A percentile compares a stretch with the other conserved stretches of the same genome.
phyloP scores from a whole-genome alignment of 2,113 vertebrate species.

The Struthidea cinerea region DNA sequence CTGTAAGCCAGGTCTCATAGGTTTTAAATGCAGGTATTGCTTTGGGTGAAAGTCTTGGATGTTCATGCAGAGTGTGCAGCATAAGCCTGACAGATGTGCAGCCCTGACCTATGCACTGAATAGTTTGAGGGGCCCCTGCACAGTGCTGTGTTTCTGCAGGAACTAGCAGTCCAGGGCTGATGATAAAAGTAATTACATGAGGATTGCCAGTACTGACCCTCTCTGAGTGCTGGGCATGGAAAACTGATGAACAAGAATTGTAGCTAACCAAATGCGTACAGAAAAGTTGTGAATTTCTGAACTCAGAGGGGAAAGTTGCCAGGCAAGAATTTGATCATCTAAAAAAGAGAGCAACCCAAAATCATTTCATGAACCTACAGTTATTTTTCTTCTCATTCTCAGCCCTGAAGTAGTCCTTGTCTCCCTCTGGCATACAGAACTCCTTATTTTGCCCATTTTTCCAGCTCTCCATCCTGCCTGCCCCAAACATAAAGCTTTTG shows the following conservation, averaged over 20 bases:
- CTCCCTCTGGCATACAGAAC: background rate
- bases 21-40: background rate
- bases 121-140: background rate
- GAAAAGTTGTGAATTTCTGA: background rate
- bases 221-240: background rate
- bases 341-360: background rate
- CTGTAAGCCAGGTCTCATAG: background rate
- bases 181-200: background rate
- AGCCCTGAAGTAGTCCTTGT: background rate
- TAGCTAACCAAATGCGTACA: background rate
- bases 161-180: background rate
- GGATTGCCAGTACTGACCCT: background rate
- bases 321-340: background rate
- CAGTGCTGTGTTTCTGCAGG: background rate
- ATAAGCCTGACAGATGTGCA: background rate
- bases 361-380: background rate
- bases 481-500: background rate
- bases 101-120: rapidly evolving
- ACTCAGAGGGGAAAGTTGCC: background rate
- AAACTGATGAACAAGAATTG: background rate
- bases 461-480: background rate
- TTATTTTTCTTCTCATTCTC: background rate
- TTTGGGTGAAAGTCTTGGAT: background rate
- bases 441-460: background rate
- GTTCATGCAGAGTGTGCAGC: background rate